Base-by-base conservation (phyloP, 1,140 invertebrate genomes). In the Artemia franciscana region DNA sequence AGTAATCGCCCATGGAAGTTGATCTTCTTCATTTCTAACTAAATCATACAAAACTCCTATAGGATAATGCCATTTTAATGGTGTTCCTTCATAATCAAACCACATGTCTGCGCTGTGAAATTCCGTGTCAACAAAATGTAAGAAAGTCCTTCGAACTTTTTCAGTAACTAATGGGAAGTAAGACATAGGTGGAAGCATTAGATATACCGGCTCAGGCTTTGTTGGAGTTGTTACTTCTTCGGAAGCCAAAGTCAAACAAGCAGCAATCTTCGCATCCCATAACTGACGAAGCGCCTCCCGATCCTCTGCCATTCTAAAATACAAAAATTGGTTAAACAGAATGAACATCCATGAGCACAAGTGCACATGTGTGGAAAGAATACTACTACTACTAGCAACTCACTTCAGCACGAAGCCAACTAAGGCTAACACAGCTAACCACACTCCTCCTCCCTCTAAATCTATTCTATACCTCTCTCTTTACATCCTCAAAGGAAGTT, bases 141-240 rank as follows among this genome's bases (percentile, higher is more conserved):
- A 75, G 74, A 95, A 94, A 76, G 95, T 87, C 73, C 91, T 90
- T 67, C 85, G 81, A 64, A 93, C 84, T 82, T 96, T 97, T 70
- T 96, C 92, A 51, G 88, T 89, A 59, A 94, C 88, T 62, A 98
- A 76, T 59, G 93, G 91, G 76, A 98, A 91, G 75, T 98, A 98
- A 73, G 85, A 91, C 64, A 93, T 76, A 70, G 94, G 79, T 24
- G 93, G 89, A 18, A 97, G 84, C 86, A 98, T 92, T 63, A 95
- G 76, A 76, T 90, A 96, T 77, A 86, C 91, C 21, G 86, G 84
- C 73, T 95, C 91, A 28, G 91, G 91, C 67, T 84, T 82, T 71
- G 88, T 85, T 9, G 91, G 77, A 69, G 87, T 85, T 69, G 82
- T 82, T 5, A 91, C 82, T 79, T 97, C 92, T 67, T 94, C 86